A percentile compares a stretch with the other conserved stretches of the same genome.
phyloP scores from a whole-genome alignment of 2,113 vertebrate species.

The Eretmochelys imbricata region DNA sequence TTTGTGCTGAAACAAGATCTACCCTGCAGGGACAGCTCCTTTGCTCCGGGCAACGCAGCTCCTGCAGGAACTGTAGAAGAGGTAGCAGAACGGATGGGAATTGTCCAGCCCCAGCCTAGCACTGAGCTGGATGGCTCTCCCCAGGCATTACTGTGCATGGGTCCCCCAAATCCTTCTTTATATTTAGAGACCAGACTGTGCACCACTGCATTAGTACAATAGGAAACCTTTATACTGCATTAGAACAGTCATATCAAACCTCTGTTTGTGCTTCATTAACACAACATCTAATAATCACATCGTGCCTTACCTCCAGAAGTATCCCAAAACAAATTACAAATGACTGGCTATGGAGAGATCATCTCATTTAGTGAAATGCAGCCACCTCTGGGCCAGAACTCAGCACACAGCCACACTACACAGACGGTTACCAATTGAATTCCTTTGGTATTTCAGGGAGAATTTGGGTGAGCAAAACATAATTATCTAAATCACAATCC shows the following conservation, averaged over 20 bases:
- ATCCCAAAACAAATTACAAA: neutral
- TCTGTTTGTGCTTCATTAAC: neutral
- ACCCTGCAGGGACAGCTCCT: neutral
- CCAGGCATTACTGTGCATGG: neutral
- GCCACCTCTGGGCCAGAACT: neutral
- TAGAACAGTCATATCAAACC: neutral
- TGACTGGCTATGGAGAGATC: neutral
- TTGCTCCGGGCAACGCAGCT: neutral
- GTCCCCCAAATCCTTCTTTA: neutral
- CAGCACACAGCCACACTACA: neutral
- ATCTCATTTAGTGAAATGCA: neutral
- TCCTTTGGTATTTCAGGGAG: neutral
- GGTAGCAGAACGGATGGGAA: neutral
- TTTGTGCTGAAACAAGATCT: neutral
- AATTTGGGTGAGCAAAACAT: neutral
- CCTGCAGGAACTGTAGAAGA: neutral
- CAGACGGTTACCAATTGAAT: neutral
- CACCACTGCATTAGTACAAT: neutral
- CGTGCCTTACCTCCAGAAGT: neutral
- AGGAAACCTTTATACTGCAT: neutral
- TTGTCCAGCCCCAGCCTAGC: neutral
- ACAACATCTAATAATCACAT: neutral
- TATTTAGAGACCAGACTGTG: neutral
- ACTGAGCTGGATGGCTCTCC: neutral
- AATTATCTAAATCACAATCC: neutral